These are phyloP conservation scores for Anthoptus insignis DNA, from an alignment of 2,888 invertebrate genomes.

Conservation along the genomic window DNA sequence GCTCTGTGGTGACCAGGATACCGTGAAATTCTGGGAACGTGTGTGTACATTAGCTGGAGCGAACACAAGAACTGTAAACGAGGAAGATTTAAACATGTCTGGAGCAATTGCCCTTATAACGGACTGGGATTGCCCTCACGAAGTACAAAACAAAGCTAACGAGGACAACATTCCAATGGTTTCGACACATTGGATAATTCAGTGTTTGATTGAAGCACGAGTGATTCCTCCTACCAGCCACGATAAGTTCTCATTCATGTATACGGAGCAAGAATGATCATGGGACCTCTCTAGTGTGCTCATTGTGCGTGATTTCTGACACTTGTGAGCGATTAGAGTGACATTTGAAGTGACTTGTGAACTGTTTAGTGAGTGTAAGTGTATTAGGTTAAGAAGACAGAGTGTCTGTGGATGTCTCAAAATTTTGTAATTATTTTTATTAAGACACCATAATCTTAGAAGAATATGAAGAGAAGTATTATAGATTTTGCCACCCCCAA, in stretches of 20 bases:
- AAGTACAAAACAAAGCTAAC: conserved; percentile 83
- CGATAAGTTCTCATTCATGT: conserved; percentile 85
- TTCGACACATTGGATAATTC: conserved; percentile 90
- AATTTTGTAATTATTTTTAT: too few species aligned
- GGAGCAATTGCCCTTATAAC: conserved; percentile 86
- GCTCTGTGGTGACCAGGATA: conserved; percentile 82
- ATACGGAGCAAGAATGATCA: conserved; percentile 84
- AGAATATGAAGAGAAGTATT: too few species aligned
- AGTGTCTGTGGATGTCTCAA: too few species aligned
- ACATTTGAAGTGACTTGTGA: too few species aligned
- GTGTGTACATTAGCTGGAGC: conserved; percentile 87
- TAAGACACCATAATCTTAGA: too few species aligned
- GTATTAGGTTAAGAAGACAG: conserved; percentile 38
- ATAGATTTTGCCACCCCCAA: too few species aligned
- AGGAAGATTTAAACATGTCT: conserved; percentile 77
- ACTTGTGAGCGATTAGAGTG: conserved; percentile 61
- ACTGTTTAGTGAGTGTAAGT: conserved; percentile 50
- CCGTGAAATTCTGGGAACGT: conserved; percentile 88
- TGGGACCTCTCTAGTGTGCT: conserved; percentile 82
- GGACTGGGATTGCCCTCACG: conserved; percentile 88
- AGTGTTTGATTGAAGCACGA: conserved; percentile 89
- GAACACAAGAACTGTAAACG: conserved; percentile 78
- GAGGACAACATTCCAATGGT: conserved; percentile 88
- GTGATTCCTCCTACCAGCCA: conserved; percentile 80
- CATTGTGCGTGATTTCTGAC: conserved; percentile 82